A percentile compares a stretch with the other conserved stretches of the same genome.
phyloP scores from a whole-genome alignment of 2,113 vertebrate genomes.

The Caretta caretta region DNA sequence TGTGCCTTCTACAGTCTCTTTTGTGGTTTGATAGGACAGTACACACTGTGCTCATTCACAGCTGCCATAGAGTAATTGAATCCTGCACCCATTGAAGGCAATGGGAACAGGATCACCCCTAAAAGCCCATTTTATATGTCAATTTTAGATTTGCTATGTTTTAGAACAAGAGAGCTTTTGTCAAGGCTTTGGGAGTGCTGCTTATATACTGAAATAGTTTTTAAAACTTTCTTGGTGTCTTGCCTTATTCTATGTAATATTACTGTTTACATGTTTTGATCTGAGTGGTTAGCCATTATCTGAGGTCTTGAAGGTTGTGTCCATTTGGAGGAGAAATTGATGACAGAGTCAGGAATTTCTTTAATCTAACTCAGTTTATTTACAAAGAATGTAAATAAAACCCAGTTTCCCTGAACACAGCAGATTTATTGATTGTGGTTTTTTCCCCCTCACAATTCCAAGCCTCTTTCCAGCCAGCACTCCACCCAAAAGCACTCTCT shows the following conservation, averaged over 20 bases:
- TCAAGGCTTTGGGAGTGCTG: slow-evolving; percentile 6
- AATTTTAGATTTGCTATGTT: slow-evolving; percentile 1
- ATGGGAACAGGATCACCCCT: slow-evolving; percentile 20
- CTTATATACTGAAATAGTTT: slow-evolving; percentile 6
- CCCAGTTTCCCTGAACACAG: too few relatives aligned
- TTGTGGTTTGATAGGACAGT: neutral
- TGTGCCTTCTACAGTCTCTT: neutral
- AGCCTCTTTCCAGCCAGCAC: too few relatives aligned
- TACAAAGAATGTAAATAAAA: too few relatives aligned
- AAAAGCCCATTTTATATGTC: slow-evolving; percentile 12
- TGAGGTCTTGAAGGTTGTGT: neutral
- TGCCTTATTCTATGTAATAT: neutral
- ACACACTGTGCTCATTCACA: neutral
- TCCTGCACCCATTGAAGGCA: neutral
- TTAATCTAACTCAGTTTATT: neutral
- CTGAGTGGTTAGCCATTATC: neutral
- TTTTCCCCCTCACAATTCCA: too few relatives aligned
- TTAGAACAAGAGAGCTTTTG: slow-evolving; percentile 29
- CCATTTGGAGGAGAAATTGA: neutral
- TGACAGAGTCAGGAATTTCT: neutral
- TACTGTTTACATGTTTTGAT: neutral
- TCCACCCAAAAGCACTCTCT: neutral
- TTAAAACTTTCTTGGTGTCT: neutral
- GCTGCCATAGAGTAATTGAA: neutral
- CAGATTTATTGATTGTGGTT: too few relatives aligned